Evolutionary conservation across 2,888 invertebrate genomes (phyloP).

Genomic region (Meghimatium bilineatum): DNA sequence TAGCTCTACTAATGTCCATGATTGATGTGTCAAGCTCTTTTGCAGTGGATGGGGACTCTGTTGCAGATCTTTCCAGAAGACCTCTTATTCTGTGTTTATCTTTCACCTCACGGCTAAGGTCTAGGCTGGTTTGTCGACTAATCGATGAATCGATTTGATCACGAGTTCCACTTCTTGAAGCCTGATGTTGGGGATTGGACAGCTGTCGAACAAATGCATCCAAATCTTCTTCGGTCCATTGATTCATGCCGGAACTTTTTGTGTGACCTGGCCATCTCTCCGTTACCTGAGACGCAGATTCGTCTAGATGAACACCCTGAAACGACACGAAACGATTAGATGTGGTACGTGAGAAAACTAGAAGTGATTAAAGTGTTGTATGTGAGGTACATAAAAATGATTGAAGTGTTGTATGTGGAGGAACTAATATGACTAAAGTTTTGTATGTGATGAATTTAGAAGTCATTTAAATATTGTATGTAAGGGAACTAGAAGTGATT

Average conservation of each 20-base stretch:
- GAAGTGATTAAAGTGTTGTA: too few relatives aligned
- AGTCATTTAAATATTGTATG: too few relatives aligned
- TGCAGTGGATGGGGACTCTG: conserved; percentile 13
- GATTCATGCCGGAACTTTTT: not conserved
- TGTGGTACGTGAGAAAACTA: too few relatives aligned
- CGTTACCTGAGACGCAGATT: conserved; percentile 53
- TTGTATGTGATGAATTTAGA: too few relatives aligned
- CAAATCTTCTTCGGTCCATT: conserved; percentile 52
- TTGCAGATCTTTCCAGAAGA: conserved; percentile 26
- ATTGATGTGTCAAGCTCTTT: not conserved
- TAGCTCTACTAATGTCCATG: not conserved
- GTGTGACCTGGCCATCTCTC: conserved; percentile 45
- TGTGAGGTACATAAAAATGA: too few relatives aligned
- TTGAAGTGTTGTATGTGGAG: too few relatives aligned
- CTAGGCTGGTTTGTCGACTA: conserved; percentile 33
- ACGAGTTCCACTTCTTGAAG: conserved; percentile 22
- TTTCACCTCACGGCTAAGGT: conserved; percentile 23
- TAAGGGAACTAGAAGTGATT: too few relatives aligned
- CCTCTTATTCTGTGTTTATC: not conserved
- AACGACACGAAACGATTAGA: conserved; percentile 13
- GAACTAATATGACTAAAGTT: too few relatives aligned
- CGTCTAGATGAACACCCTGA: conserved; percentile 61
- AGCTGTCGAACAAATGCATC: conserved; percentile 57
- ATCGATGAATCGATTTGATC: not conserved
- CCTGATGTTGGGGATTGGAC: conserved; percentile 55